Percentiles rank a stretch among this genome's conserved stretches.
Conservation (phyloP, 2,113 vertebrate genomes). For the Phodopus roborovskii region DNA sequence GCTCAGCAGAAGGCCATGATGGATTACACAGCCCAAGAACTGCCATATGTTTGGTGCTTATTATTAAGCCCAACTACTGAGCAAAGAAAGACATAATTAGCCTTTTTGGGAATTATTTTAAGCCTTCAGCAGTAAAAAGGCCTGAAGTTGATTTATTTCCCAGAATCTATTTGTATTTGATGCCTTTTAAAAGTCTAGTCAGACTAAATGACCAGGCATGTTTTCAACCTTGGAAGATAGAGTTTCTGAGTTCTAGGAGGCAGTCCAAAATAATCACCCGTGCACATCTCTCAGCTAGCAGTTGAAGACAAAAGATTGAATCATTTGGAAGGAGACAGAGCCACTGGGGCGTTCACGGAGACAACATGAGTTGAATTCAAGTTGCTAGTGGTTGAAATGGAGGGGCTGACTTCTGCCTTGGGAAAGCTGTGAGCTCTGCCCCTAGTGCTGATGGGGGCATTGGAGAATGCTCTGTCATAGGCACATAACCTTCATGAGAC, state of each 20-base stretch:
- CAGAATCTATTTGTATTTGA: slow-evolving; percentile 77
- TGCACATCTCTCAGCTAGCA: slow-evolving; percentile 41
- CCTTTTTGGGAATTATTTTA: slow-evolving; percentile 82
- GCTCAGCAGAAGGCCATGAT: slow-evolving; percentile 68
- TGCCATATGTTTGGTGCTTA: slow-evolving; percentile 81
- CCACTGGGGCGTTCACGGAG: background rate
- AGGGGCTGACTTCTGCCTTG: background rate
- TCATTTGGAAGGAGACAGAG: slow-evolving; percentile 36
- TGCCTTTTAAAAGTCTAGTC: slow-evolving; percentile 76
- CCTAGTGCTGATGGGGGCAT: slow-evolving; percentile 39
- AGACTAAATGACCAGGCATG: slow-evolving; percentile 66
- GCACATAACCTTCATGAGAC: slow-evolving; percentile 18
- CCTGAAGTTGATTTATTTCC: slow-evolving; percentile 81
- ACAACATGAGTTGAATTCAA: background rate
- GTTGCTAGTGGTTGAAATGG: background rate
- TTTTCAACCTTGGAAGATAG: slow-evolving; percentile 62
- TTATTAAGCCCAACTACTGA: slow-evolving; percentile 82
- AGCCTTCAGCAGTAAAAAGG: slow-evolving; percentile 77
- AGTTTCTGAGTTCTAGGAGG: slow-evolving; percentile 61
- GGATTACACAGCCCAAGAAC: slow-evolving; percentile 58
- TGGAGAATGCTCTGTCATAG: background rate
- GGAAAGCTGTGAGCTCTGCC: background rate
- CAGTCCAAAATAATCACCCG: slow-evolving; percentile 3
- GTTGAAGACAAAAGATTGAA: slow-evolving; percentile 58
- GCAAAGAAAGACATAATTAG: slow-evolving; percentile 81